phyloP scores from a whole-genome alignment of 1,140 invertebrate species.

The Bombus polaris region DNA sequence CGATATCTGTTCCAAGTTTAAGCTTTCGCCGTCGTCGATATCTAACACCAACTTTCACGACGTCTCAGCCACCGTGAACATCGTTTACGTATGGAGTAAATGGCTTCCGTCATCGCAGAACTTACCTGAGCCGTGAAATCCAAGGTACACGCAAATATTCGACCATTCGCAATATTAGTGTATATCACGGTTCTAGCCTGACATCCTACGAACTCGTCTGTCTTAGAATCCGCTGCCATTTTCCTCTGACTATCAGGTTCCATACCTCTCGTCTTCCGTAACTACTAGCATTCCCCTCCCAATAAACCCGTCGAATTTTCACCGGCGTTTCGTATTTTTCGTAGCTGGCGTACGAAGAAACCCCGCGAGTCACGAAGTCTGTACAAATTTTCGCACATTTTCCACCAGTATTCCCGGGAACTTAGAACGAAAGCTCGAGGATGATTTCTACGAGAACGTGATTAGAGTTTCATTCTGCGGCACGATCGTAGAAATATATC shows the following conservation, averaged over 20 bases:
- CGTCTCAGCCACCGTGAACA: constrained; percentile 5
- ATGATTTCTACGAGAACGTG: constrained; percentile 19
- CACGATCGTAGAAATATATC: background rate
- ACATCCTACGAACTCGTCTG: constrained; percentile 14
- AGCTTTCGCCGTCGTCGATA: constrained; percentile 6
- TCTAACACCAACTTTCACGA: constrained; percentile 30
- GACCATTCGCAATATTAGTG: background rate
- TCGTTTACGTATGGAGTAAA: constrained; percentile 36
- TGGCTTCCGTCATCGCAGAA: constrained; percentile 52
- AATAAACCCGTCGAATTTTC: constrained; percentile 29
- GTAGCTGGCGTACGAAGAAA: background rate
- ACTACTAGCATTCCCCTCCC: too few species aligned
- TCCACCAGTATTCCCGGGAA: background rate
- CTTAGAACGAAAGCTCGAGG: background rate
- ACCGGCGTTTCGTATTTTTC: background rate
- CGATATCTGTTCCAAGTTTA: constrained; percentile 38
- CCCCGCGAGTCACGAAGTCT: background rate
- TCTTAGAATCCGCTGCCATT: constrained; percentile 32
- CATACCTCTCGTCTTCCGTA: too few species aligned
- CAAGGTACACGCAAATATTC: background rate
- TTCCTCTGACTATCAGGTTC: too few species aligned
- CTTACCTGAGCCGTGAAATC: constrained; percentile 18
- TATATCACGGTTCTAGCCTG: background rate
- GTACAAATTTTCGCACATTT: background rate
- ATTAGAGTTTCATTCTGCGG: background rate